phyloP scores from a whole-genome alignment of 2,888 invertebrate genomes.

The Brachypalpus laphriformis region DNA sequence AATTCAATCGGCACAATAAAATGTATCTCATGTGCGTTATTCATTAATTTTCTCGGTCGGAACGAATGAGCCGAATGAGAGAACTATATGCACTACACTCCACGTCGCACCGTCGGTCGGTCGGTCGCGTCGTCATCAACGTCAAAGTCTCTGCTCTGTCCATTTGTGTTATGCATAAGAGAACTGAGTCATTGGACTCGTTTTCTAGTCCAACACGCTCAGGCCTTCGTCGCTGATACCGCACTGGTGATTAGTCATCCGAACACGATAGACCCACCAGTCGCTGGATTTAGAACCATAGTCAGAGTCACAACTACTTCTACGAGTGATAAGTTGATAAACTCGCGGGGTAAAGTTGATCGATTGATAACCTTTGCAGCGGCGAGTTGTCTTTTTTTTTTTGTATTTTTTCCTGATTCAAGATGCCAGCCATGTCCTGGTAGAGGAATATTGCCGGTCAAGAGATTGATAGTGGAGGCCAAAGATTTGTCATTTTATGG shows the following conservation, averaged over 20 bases:
- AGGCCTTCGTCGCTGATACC: constrained; percentile 46
- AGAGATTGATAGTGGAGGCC: constrained; percentile 69
- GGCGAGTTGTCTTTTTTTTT: constrained; percentile 34
- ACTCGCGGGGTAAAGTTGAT: constrained; percentile 69
- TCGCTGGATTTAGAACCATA: background rate
- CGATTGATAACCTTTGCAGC: constrained; percentile 66
- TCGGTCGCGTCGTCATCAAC: no score
- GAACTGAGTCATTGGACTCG: constrained; percentile 71
- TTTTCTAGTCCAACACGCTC: constrained; percentile 57
- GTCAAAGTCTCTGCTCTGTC: no score
- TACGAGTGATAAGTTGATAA: constrained; percentile 65
- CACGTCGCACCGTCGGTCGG: background rate
- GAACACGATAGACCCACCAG: constrained; percentile 36
- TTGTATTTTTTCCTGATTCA: constrained; percentile 36
- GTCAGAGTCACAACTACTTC: constrained; percentile 9
- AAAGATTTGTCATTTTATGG: constrained; percentile 72
- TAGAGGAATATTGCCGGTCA: constrained; percentile 48
- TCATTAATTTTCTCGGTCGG: constrained; percentile 60
- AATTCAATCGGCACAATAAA: constrained; percentile 61
- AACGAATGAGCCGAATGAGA: constrained; percentile 22
- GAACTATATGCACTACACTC: background rate
- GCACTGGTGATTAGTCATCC: constrained; percentile 67
- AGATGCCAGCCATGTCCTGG: constrained; percentile 27
- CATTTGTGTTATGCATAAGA: constrained; percentile 15
- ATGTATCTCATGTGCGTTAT: constrained; percentile 73